Percentiles rank a stretch among this genome's conserved stretches.
These are phyloP conservation scores for Scytalopus superciliaris DNA, from an alignment of 2,113 vertebrate species.

Conservation along the genomic window DNA sequence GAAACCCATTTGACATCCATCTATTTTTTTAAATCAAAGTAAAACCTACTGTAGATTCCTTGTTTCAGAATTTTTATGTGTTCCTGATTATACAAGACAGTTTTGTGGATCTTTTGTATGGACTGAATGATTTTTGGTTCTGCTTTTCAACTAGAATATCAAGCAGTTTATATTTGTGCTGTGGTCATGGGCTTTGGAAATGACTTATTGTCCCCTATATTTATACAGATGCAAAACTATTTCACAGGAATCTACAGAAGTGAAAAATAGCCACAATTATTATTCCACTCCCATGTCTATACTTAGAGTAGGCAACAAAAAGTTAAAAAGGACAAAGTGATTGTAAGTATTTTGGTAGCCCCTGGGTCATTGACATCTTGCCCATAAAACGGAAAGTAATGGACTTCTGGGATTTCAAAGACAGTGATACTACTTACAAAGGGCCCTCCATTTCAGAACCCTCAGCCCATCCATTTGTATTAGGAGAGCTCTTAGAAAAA, in stretches of 20 bases:
- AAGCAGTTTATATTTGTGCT: background rate
- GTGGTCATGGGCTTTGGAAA: background rate
- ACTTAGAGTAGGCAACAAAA: background rate
- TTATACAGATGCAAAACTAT: background rate
- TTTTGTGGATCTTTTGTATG: background rate
- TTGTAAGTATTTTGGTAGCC: background rate
- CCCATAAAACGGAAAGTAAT: background rate
- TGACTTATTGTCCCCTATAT: background rate
- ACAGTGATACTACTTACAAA: background rate
- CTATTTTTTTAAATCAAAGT: background rate
- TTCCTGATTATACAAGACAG: background rate
- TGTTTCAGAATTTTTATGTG: background rate
- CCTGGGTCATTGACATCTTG: accelerated
- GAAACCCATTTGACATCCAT: accelerated
- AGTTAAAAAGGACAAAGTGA: background rate
- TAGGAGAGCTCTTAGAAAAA: background rate
- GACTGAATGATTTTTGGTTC: background rate
- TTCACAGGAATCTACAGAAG: background rate
- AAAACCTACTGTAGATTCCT: background rate
- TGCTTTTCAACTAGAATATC: background rate
- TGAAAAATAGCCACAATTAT: background rate
- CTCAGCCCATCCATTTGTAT: background rate
- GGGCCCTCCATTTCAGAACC: accelerated
- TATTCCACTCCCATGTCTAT: background rate
- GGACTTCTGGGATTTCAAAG: background rate